Evolutionary conservation across 2,888 invertebrate species (phyloP).

Genomic region (Odontocolon sp.): DNA sequence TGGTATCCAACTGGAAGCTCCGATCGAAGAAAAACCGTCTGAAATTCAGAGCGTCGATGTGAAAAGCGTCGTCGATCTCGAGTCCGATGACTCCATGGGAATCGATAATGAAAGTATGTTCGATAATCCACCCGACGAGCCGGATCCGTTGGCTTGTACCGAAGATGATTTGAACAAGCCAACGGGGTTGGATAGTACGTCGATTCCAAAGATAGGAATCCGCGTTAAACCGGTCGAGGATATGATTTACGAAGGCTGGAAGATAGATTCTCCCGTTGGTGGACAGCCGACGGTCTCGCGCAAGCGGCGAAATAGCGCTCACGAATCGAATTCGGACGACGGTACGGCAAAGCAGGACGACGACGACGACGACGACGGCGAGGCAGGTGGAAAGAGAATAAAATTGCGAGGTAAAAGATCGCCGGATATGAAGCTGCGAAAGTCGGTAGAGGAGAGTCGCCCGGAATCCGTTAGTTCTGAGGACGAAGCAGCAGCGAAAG

Average conservation of each 20-base stretch:
- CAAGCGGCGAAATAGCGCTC: constrained; percentile 73
- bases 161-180: constrained; percentile 66
- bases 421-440: constrained; percentile 73
- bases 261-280: constrained; percentile 67
- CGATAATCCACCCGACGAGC: constrained; percentile 65
- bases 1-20: neutral
- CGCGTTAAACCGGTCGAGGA: constrained; percentile 76
- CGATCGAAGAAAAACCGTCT: constrained; percentile 26
- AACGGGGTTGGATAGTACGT: constrained; percentile 37
- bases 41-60: constrained; percentile 69
- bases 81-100: constrained; percentile 72
- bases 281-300: constrained; percentile 64
- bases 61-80: constrained; percentile 57
- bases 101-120: constrained; percentile 68
- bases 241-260: constrained; percentile 75
- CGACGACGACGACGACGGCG: constrained; percentile 71
- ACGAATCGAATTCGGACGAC: constrained; percentile 79
- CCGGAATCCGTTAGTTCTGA: constrained; percentile 74
- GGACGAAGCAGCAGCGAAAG: constrained; percentile 69
- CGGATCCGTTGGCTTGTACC: constrained; percentile 78
- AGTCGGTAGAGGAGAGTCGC: constrained; percentile 77
- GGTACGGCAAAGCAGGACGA: constrained; percentile 81
- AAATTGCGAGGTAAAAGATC: constrained; percentile 72
- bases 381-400: constrained; percentile 75
- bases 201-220: constrained; percentile 65